Evolutionary conservation across 2,113 vertebrate genomes (phyloP), one percentile per base, ranked within the genome.

Genomic region (Chrysemys picta): DNA sequence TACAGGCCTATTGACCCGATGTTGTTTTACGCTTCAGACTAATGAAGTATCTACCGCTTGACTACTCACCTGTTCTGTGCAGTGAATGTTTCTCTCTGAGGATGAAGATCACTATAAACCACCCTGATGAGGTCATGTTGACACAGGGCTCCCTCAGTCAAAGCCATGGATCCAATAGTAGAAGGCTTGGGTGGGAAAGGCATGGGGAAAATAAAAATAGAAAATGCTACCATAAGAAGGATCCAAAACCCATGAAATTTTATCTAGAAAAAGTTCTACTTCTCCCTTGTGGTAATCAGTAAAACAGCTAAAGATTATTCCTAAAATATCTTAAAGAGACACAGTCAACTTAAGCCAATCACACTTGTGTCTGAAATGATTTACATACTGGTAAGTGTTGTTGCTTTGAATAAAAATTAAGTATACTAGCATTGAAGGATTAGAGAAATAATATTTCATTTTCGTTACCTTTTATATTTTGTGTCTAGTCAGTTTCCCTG

Each of bases 71-170:
- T 98, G 98, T 99, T 99, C 98, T 99, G 99, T 50, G 99, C 99
- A 69, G 99, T 99, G 98, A 99, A 99, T 56, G 99, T 99, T 98
- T 99, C 99, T 97, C 99, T 99, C 96, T 99, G 99, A 93, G 99
- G 99, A 97, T 99, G 99, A 96, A 99, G 98, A 95, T 99, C 99
- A 80, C 99, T 99, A 98, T 99, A 99, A 96, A 99, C 99, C 95
- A 99, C 99, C 94, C 98, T 98, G 98, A 99, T 99, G 96, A 99
- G 99, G 97, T 99, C 99, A 88, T 99, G 99, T 87, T 99, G 99
- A 98, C 99, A 99, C 10, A 99, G 98, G 1, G 99, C 99, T 89
- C 99, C 99, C 97, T 99, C 99, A 6, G 99, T 99, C 98, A 99
- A 97, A 93, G 99, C 99, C 99, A 99, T 99, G 92, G 99, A 99